phyloP scores from a whole-genome alignment of 2,797 vertebrate genomes.

The Lutjanus argentimaculatus region DNA sequence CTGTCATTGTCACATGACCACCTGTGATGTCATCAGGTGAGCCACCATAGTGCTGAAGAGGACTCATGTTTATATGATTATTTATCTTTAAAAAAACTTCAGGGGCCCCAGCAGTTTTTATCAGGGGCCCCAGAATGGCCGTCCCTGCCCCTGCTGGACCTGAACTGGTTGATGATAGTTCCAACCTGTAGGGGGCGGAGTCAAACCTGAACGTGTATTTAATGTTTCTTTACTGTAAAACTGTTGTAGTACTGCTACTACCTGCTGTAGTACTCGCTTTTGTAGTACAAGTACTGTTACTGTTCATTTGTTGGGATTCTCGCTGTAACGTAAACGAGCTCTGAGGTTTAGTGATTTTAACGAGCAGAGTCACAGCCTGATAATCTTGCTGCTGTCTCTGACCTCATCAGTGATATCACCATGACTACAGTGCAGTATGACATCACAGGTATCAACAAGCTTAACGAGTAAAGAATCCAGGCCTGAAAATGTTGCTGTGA shows the following conservation, averaged over 20 bases:
- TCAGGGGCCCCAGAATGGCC: neutral
- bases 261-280: neutral
- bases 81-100: neutral
- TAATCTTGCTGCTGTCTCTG: neutral
- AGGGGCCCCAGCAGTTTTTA: neutral
- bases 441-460: neutral
- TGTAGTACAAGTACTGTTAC: neutral
- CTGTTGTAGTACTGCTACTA: neutral
- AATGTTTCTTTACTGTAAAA: conserved; percentile 5
- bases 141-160: neutral
- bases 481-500: neutral
- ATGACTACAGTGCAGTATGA: neutral
- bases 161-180: neutral
- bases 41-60: neutral
- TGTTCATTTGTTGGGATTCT: neutral
- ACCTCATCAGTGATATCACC: neutral
- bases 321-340: neutral
- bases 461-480: neutral
- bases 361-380: no score
- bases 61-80: neutral
- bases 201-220: neutral
- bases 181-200: neutral
- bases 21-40: conserved; percentile 7
- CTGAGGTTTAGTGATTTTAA: neutral
- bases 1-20: neutral